Conservation (phyloP, 1,140 invertebrate genomes). For the Drosophila burlai region DNA sequence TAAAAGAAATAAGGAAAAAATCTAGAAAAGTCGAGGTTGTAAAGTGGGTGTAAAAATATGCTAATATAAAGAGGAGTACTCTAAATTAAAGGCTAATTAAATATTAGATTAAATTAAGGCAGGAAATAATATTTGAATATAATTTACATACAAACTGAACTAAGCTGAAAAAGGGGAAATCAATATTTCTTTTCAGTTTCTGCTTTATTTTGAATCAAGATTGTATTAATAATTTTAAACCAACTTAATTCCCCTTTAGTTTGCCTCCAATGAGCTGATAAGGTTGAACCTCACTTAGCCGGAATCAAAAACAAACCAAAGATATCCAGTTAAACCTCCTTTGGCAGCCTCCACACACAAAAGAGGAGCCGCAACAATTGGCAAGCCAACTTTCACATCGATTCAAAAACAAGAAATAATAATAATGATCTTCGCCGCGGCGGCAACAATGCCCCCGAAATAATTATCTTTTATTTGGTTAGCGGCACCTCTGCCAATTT, state of each 20-base stretch:
- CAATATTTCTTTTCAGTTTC: not conserved
- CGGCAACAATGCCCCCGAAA: conserved; percentile 11
- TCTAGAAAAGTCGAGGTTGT: conserved; percentile 18
- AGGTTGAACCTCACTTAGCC: conserved; percentile 34
- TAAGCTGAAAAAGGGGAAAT: not conserved
- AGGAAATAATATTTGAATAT: not conserved
- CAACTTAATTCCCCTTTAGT: not conserved
- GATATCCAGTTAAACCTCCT: conserved; percentile 43
- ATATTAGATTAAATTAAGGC: not conserved
- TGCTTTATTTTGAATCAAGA: not conserved
- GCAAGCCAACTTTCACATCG: conserved; percentile 60
- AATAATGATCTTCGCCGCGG: conserved; percentile 4
- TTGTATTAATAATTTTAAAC: not conserved
- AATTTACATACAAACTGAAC: not conserved
- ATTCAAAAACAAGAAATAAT: conserved; percentile 40
- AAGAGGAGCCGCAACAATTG: conserved; percentile 44
- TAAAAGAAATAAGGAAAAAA: conserved; percentile 8
- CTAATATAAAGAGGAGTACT: not conserved
- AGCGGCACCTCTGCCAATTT: conserved; percentile 42
- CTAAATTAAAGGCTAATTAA: not conserved
- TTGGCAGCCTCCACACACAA: conserved; percentile 6
- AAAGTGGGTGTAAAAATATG: not conserved
- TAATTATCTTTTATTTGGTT: conserved; percentile 32
- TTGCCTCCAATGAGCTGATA: conserved; percentile 10
- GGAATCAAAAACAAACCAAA: conserved; percentile 6